Evolutionary conservation across 2,888 invertebrate species (phyloP).

Genomic region (Acleris literana): DNA sequence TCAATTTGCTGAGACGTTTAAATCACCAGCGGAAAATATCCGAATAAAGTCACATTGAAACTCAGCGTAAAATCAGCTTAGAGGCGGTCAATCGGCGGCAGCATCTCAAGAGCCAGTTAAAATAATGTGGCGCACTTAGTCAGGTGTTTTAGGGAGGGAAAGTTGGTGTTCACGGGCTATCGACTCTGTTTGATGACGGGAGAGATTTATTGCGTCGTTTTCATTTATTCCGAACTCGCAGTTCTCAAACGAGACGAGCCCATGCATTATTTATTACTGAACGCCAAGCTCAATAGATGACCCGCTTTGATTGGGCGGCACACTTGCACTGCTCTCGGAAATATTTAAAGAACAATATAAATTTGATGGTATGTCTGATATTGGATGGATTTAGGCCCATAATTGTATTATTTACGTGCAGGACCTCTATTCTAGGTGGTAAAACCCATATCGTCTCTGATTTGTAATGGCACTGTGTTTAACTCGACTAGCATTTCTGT

Average conservation of each 20-base stretch:
- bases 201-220: constrained; percentile 24
- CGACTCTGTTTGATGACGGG: constrained; percentile 29
- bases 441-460: too few species aligned
- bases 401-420: too few species aligned
- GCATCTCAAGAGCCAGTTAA: constrained; percentile 22
- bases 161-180: constrained; percentile 25
- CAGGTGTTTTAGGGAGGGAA: constrained; percentile 21
- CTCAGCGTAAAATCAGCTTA: constrained; percentile 11
- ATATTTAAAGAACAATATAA: too few species aligned
- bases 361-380: too few species aligned
- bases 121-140: constrained; percentile 32
- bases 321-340: background rate
- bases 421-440: too few species aligned
- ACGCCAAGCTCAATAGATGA: background rate
- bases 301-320: background rate
- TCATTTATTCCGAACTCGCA: constrained; percentile 22
- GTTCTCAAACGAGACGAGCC: constrained; percentile 17
- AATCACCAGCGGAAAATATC: background rate
- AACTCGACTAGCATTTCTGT: too few species aligned
- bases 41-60: constrained; percentile 16
- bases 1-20: background rate
- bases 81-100: constrained; percentile 18
- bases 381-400: too few species aligned
- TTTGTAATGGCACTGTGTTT: too few species aligned
- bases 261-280: constrained; percentile 24